Percentiles rank a stretch among this genome's conserved stretches.
Evolutionary conservation across 2,888 invertebrate genomes (phyloP).

Genomic region (Tineola bisselliella): DNA sequence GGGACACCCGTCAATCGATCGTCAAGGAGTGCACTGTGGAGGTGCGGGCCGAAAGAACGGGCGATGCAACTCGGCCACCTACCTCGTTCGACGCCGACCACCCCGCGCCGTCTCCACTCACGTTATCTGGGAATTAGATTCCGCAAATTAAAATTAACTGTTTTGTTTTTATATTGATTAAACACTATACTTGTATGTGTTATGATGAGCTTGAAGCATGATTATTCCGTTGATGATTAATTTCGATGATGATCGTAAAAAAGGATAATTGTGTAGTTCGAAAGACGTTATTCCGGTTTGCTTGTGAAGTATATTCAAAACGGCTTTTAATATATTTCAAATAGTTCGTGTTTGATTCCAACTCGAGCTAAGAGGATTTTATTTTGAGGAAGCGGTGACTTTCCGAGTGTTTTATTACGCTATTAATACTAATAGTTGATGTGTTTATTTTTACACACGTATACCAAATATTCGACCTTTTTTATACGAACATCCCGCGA

Average conservation of each 20-base stretch:
- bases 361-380: neutral
- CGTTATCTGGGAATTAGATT: neutral
- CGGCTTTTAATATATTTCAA: neutral
- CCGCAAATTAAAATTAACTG: neutral
- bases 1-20: constrained; percentile 65
- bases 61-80: neutral
- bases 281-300: neutral
- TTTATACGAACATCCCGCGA: neutral
- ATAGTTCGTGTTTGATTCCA: neutral
- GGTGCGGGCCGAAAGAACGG: neutral
- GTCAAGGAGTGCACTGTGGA: constrained; percentile 19
- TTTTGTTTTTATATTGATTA: neutral
- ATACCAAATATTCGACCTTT: neutral
- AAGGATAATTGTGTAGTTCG: neutral
- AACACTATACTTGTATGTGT: neutral
- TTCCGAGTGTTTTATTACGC: neutral
- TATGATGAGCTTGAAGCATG: too few species aligned
- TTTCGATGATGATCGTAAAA: neutral
- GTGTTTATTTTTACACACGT: neutral
- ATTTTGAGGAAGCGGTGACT: neutral
- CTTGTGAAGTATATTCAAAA: neutral
- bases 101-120: neutral
- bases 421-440: constrained; percentile 1
- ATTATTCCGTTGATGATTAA: neutral
- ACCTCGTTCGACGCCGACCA: neutral